Evolutionary conservation across 2,797 vertebrate species (phyloP).

Genomic region (Octomys mimax): DNA sequence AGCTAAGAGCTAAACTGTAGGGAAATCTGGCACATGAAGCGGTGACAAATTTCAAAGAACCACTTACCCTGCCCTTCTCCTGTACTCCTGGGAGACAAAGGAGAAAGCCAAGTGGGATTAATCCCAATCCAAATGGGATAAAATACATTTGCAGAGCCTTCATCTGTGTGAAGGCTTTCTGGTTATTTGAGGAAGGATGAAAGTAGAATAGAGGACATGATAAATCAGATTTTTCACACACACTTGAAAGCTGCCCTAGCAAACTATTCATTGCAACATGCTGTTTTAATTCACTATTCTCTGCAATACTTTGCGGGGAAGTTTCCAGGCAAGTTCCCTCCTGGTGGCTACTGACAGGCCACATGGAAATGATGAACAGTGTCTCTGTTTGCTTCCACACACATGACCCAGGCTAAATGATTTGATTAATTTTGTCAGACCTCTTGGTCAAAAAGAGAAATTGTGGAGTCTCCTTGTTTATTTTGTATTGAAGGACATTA

Average conservation of each 20-base stretch:
- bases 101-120: not conserved
- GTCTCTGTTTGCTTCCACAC: constrained; percentile 17
- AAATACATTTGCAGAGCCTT: constrained; percentile 2
- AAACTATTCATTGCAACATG: not conserved
- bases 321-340: constrained; percentile 55
- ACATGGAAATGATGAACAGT: constrained; percentile 32
- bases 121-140: not conserved
- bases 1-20: not conserved
- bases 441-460: constrained; percentile 51
- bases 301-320: not conserved
- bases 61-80: not conserved
- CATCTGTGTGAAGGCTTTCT: not conserved
- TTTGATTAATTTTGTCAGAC: constrained; percentile 31
- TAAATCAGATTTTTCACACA: constrained; percentile 37
- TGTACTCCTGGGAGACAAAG: not conserved
- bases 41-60: not conserved
- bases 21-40: not conserved
- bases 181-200: not conserved
- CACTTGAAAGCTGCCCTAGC: constrained; percentile 8
- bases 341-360: constrained; percentile 15
- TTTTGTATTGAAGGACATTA: constrained; percentile 11
- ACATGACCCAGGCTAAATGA: constrained; percentile 49
- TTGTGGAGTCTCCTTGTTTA: not conserved
- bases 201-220: not conserved
- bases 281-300: constrained; percentile 26